Evolutionary conservation across 2,888 invertebrate genomes (phyloP).

Genomic region (Lithophane leautieri): DNA sequence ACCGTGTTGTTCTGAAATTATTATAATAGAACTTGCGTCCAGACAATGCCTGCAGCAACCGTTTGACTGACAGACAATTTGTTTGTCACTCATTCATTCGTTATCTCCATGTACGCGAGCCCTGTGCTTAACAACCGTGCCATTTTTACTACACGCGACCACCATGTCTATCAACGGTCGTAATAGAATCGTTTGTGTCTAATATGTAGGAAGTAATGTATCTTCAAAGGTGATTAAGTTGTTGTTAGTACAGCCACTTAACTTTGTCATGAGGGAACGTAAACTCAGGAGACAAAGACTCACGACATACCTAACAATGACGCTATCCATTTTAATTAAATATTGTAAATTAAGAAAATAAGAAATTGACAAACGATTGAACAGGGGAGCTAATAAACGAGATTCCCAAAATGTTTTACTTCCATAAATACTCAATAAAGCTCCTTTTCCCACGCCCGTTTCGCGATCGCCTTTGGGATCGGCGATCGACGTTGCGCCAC

Average conservation of each 20-base stretch:
- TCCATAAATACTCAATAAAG: conserved; percentile 81
- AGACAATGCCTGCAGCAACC: conserved; percentile 61
- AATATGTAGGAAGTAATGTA: conserved; percentile 7
- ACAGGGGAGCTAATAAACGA: conserved; percentile 78
- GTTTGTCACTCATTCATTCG: conserved; percentile 76
- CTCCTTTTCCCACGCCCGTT: conserved; percentile 79
- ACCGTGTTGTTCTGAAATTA: conserved; percentile 55
- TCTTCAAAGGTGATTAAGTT: conserved; percentile 9
- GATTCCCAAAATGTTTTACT: conserved; percentile 81
- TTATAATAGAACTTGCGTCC: conserved; percentile 62
- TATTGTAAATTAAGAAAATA: conserved; percentile 72
- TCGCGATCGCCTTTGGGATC: conserved; percentile 77
- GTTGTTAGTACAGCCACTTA: background rate
- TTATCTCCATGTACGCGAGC: conserved; percentile 55
- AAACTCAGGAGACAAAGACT: background rate
- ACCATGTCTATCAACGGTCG: conserved; percentile 47
- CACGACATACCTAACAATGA: background rate
- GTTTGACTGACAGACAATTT: conserved; percentile 76
- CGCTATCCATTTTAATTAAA: conserved; percentile 68
- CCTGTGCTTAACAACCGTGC: conserved; percentile 75
- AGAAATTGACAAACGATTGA: conserved; percentile 78
- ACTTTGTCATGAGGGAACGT: conserved; percentile 5
- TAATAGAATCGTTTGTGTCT: conserved; percentile 52
- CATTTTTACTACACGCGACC: conserved; percentile 62
- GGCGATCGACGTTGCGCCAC: conserved; percentile 80